Evolutionary conservation across 2,797 vertebrate genomes (phyloP).

Genomic region (Lepus townsendii): DNA sequence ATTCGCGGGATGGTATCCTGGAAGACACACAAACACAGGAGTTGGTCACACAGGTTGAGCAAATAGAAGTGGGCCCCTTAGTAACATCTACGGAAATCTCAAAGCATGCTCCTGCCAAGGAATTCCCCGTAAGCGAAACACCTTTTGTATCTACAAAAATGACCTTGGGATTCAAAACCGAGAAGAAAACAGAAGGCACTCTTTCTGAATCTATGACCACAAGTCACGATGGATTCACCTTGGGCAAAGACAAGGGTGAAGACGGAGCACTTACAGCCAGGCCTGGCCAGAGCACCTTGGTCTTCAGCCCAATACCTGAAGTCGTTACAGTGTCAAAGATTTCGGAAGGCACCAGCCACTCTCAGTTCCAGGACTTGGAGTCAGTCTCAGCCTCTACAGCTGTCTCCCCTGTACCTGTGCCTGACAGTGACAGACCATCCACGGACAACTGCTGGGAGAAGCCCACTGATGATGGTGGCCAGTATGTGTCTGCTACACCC

Average conservation of each 20-base stretch:
- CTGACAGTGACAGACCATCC: constrained; percentile 57
- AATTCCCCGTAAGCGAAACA: constrained; percentile 79
- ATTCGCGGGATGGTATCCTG: constrained; percentile 78
- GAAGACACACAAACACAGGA: constrained; percentile 79
- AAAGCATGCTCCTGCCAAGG: constrained; percentile 75
- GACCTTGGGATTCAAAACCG: constrained; percentile 87
- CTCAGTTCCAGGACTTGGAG: constrained; percentile 55
- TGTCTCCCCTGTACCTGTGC: background rate
- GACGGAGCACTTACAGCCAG: constrained; percentile 56
- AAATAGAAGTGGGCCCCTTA: constrained; percentile 88
- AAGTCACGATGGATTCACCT: constrained; percentile 68
- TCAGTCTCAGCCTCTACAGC: constrained; percentile 63
- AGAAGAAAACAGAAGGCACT: constrained; percentile 82
- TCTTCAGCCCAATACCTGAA: constrained; percentile 72
- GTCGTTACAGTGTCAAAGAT: constrained; percentile 83
- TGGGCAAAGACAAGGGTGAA: constrained; percentile 76
- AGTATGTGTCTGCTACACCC: constrained; percentile 76
- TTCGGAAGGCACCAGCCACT: constrained; percentile 59
- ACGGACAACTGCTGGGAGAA: constrained; percentile 72
- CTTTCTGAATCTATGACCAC: constrained; percentile 80
- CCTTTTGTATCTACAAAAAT: constrained; percentile 81
- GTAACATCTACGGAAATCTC: constrained; percentile 84
- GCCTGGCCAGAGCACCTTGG: constrained; percentile 70
- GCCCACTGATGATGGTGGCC: constrained; percentile 68
- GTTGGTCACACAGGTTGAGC: constrained; percentile 86